Percentiles rank a stretch among this genome's conserved stretches.
Conservation (phyloP, 2,113 vertebrate genomes). For the Dicerorhinus sumatrensis region DNA sequence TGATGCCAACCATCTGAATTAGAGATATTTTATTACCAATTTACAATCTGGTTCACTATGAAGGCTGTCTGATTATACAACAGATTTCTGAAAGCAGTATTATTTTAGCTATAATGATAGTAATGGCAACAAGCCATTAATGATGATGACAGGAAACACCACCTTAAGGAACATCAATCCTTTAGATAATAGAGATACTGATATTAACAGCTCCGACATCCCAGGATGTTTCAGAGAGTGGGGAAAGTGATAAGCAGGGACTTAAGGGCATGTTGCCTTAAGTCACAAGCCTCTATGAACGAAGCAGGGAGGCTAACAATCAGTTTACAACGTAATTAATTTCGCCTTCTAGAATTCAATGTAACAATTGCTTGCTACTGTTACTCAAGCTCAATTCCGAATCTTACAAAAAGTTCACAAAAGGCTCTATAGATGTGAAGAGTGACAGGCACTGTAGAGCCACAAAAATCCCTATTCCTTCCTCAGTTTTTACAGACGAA, state of each 20-base stretch:
- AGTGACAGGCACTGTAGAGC: background rate
- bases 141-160: background rate
- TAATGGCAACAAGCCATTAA: background rate
- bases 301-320: background rate
- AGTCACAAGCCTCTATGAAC: background rate
- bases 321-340: constrained; percentile 44
- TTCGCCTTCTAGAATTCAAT: background rate
- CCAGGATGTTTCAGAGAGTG: background rate
- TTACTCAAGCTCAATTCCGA: constrained; percentile 9
- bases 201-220: constrained; percentile 25
- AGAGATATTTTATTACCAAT: constrained; percentile 42
- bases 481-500: background rate
- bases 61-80: constrained; percentile 59
- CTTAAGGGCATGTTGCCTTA: constrained; percentile 6
- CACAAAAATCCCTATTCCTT: constrained; percentile 36
- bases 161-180: background rate
- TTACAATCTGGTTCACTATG: background rate
- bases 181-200: background rate
- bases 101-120: constrained; percentile 36
- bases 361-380: background rate
- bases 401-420: constrained; percentile 63
- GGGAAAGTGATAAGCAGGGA: background rate
- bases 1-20: background rate
- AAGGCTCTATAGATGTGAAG: background rate
- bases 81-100: constrained; percentile 56